Evolutionary conservation across 2,113 vertebrate species (phyloP), one percentile per base, ranked within the genome.

Genomic region (Aphyosemion australe): DNA sequence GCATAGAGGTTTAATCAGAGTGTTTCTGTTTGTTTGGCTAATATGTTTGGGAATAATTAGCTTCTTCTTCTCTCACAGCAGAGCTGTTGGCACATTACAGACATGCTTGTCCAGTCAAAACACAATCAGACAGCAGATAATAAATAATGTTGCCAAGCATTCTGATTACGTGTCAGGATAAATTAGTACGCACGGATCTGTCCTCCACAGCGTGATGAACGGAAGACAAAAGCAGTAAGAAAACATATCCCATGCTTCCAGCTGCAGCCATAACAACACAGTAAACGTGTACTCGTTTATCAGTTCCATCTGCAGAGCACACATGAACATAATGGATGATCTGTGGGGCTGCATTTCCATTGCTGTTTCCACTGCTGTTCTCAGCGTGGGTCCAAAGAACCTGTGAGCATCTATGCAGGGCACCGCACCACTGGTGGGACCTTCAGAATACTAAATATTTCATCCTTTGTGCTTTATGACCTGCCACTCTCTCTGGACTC

Each of bases 401-500:
- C 64, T 63, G 48, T 71, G 52, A n/a, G 39, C 63, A 54, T 72
- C 65, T 52, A 52, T 15, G 47, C 71, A 78, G 55, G 47, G 54
- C 49, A 78, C 26, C 49, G 20, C 59, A 68, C 74, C 50, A 61
- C 26, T 26, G 45, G 71, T 64, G 69, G 0, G 55, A 71, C 19
- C 52, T 32, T 65, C 69, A 45, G 79, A 79, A 81, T 77, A 71
- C 56, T 58, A 70, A 85, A 87, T 76, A 77, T 74, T 80, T 55
- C 53, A 75, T 63, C 55, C 10, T 56, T 83, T 42, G 39, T 39
- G 20, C 14, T 60, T 16, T 65, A 51, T 76, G 61, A 75, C 55
- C 46, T 59, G n/a, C 21, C 53, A 52, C 52, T 39, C 37, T 51
- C 47, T 53, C 43, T 32, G 39, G 34, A 39, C 46, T 49, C 32